Evolutionary conservation across 2,888 invertebrate genomes (phyloP), one percentile per base, ranked within the genome.

Genomic region (Cremastinae sp.): DNA sequence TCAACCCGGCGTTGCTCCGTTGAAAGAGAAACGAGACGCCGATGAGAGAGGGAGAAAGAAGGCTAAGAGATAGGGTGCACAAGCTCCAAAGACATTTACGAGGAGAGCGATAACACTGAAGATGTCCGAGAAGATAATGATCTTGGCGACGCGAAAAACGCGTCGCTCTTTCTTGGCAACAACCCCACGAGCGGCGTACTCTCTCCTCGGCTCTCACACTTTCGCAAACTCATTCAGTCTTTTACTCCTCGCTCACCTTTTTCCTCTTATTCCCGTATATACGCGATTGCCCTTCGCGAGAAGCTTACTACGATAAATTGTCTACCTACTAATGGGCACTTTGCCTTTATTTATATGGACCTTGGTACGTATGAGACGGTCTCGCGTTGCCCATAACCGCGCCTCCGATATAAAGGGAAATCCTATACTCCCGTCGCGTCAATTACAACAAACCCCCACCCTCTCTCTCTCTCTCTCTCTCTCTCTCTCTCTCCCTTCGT

Each of bases 41-140:
- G 49, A n/a, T 49, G 36, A 62, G 28, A 51, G 4, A 59, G 28
- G 22, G 45, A 47, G 16, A 61, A 10, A 38, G 62, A 51, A 16
- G 41, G 43, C 16, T 16, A 14, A 14, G 51, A 64, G 64, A 51
- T 36, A 38, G 58, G 59, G 70, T 62, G 38, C 53, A 18, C 59
- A 34, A 41, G 28, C 59, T 59, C 59, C 22, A 59, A 14, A 74
- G 73, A 74, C 74, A 69, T 79, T 79, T 76, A 78, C 74, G 78
- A 76, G 74, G 71, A 74, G 74, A 79, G 70, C 78, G 76, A 76
- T 79, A 79, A 77, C 68, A 77, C 78, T 76, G 76, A 78, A 78
- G 76, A 78, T 78, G 76, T 77, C 78, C 76, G 58, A 76, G 69
- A 68, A 75, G 80, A 80, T 80, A 80, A 80, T 80, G 75, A 80